phyloP scores from a whole-genome alignment of 2,113 vertebrate genomes.

The Okapia johnstoni region DNA sequence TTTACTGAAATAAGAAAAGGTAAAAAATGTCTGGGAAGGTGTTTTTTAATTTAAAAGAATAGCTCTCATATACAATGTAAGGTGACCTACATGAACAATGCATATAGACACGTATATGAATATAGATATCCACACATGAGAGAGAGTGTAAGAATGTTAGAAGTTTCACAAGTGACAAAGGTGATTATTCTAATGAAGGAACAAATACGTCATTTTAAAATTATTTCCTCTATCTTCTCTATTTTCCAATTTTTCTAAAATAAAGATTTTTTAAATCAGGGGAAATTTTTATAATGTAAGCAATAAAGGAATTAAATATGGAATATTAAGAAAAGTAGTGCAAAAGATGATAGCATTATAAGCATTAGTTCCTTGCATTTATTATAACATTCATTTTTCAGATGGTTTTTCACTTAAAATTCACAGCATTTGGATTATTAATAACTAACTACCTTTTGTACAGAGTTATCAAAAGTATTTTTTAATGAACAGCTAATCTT shows the following conservation, averaged over 20 bases:
- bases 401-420: neutral
- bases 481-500: conserved; percentile 47
- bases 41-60: neutral
- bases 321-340: neutral
- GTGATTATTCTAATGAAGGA: neutral
- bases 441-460: conserved; percentile 10
- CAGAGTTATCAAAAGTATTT: conserved; percentile 45
- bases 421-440: conserved; percentile 33
- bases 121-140: neutral
- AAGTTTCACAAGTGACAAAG: neutral
- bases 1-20: neutral
- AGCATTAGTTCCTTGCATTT: neutral
- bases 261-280: neutral
- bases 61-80: neutral
- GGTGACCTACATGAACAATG: neutral
- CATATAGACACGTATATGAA: neutral
- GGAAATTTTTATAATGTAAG: neutral
- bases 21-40: neutral
- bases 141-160: neutral
- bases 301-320: conserved; percentile 8
- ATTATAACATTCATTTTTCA: conserved; percentile 9
- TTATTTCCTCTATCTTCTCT: neutral
- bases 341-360: neutral
- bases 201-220: neutral
- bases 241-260: conserved; percentile 17